Evolutionary conservation across 2,797 vertebrate species (phyloP).

Genomic region (Epinephelus coioides): DNA sequence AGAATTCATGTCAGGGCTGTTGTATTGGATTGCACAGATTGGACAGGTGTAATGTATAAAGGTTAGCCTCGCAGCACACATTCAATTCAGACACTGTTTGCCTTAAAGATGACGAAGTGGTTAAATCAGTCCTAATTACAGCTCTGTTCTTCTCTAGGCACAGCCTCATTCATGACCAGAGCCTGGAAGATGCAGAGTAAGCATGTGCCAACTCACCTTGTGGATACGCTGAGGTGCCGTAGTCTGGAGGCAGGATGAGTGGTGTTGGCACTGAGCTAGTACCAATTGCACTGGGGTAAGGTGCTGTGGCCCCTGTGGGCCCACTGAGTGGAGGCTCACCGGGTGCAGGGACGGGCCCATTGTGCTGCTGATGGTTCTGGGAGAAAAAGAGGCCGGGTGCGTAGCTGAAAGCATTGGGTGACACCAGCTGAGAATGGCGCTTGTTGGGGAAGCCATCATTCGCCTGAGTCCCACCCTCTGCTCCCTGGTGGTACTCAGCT

Average conservation of each 20-base stretch:
- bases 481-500: conserved; percentile 79
- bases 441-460: conserved; percentile 86
- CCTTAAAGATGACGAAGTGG: no score
- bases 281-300: conserved; percentile 84
- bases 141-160: no score
- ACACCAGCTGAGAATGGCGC: conserved; percentile 90
- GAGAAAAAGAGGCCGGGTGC: conserved; percentile 88
- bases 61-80: no score
- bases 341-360: conserved; percentile 47
- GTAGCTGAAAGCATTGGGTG: conserved; percentile 83
- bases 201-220: conserved; percentile 85
- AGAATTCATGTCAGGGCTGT: no score
- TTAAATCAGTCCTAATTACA: no score
- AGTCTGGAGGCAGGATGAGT: conserved; percentile 89
- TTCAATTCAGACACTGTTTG: no score
- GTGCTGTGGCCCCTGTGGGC: conserved; percentile 84
- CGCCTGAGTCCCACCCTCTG: conserved; percentile 41
- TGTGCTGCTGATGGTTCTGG: conserved; percentile 67
- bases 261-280: conserved; percentile 79
- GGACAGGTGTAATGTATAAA: no score
- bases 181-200: neutral
- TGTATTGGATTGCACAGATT: no score
- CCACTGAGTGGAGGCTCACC: conserved; percentile 80
- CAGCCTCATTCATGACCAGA: no score
- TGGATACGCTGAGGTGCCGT: conserved; percentile 87